Conservation (phyloP, 2,113 vertebrate species). For the Odocoileus hemionus region DNA sequence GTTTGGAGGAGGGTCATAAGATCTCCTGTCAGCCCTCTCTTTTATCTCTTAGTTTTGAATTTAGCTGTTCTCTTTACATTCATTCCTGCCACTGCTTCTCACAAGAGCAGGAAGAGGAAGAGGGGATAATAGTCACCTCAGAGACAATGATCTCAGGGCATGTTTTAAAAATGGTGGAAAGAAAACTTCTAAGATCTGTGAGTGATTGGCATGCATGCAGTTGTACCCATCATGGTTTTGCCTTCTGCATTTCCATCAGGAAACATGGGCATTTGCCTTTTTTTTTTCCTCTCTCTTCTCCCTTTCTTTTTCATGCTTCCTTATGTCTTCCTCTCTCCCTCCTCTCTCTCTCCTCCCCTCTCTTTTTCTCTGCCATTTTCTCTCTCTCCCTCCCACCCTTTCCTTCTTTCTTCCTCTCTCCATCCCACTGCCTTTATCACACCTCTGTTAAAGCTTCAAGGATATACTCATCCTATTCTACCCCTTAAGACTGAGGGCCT, state of each 20-base stretch:
- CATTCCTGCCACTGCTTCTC: neutral
- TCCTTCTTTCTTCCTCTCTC: neutral
- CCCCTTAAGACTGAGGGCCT: neutral
- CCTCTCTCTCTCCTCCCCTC: neutral
- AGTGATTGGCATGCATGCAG: neutral
- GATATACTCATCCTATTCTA: neutral
- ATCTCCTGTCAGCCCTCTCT: neutral
- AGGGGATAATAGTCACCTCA: neutral
- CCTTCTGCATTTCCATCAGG: neutral
- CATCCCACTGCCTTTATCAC: neutral
- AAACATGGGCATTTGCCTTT: neutral
- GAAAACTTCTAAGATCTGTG: neutral
- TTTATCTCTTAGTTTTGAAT: neutral
- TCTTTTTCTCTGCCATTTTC: neutral
- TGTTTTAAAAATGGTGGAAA: neutral
- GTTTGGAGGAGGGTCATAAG: neutral
- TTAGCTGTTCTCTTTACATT: neutral
- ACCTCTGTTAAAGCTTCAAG: neutral
- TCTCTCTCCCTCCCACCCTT: neutral
- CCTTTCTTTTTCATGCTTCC: neutral
- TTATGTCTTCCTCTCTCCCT: too few species aligned
- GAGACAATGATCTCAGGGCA: neutral
- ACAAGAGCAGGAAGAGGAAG: neutral
- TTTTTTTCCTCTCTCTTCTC: neutral
- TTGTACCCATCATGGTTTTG: neutral